A percentile compares a stretch with the other conserved stretches of the same genome.
Evolutionary conservation across 2,797 vertebrate genomes (phyloP).

Genomic region (Sebastes vulpes): DNA sequence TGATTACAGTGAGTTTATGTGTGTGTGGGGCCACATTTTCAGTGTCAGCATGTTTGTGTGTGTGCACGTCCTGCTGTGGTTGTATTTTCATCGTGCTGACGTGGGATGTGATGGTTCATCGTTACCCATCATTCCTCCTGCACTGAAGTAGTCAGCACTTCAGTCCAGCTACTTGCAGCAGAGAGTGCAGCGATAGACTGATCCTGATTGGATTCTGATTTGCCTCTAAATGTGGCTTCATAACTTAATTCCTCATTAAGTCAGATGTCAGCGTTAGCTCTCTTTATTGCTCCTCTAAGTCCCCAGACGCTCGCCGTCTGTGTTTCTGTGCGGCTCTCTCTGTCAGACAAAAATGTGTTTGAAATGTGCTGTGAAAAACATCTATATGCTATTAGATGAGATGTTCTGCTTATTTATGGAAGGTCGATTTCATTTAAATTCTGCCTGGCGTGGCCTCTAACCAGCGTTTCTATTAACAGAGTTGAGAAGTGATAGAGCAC

Average conservation of each 20-base stretch:
- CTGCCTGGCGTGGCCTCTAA: not conserved
- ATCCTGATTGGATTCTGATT: conserved; percentile 47
- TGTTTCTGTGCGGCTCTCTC: not conserved
- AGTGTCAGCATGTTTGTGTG: conserved; percentile 26
- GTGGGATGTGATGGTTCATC: conserved; percentile 10
- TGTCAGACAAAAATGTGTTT: not conserved
- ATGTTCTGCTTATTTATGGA: not conserved
- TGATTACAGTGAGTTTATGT: conserved; percentile 2
- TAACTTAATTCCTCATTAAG: conserved; percentile 33
- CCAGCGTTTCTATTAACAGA: not conserved
- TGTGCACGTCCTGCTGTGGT: not conserved
- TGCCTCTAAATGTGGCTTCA: conserved; percentile 24
- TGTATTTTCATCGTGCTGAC: conserved; percentile 35
- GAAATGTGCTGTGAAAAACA: not conserved
- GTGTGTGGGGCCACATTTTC: not conserved
- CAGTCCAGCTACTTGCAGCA: not conserved
- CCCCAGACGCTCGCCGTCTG: not conserved
- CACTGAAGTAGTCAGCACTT: conserved; percentile 52
- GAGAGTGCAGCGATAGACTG: not conserved
- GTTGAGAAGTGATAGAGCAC: not conserved
- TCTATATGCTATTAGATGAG: not conserved
- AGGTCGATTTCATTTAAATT: not conserved
- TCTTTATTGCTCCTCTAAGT: not conserved
- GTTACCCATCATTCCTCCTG: conserved; percentile 21
- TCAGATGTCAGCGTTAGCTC: conserved; percentile 7